Conservation (phyloP, 2,113 vertebrate species). For the Oncorhynchus mykiss region DNA sequence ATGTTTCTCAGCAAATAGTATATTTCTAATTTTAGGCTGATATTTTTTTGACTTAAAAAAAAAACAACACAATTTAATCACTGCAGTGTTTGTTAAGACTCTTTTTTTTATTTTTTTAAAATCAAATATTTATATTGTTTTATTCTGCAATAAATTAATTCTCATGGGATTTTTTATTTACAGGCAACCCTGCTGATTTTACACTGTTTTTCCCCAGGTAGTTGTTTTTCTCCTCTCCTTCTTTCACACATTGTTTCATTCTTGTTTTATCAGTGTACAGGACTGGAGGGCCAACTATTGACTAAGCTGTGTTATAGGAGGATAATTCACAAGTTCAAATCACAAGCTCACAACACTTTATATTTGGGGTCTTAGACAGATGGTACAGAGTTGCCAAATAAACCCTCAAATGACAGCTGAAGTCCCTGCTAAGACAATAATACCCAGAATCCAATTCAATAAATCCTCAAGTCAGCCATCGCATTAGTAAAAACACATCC, state of each 20-base stretch:
- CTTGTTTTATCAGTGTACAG: not conserved
- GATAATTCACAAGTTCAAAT: not conserved
- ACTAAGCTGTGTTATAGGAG: not conserved
- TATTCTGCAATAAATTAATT: not conserved
- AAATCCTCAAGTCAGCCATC: too few relatives aligned
- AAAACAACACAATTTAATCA: constrained; percentile 2
- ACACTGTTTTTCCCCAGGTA: not conserved
- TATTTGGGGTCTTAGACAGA: not conserved
- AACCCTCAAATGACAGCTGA: not conserved
- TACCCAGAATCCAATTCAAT: not conserved
- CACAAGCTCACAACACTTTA: not conserved
- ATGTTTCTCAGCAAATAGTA: constrained; percentile 52
- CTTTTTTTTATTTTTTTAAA: constrained; percentile 15
- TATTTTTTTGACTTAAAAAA: not conserved
- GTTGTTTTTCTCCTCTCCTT: not conserved
- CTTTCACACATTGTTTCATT: not conserved
- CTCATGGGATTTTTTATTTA: constrained; percentile 11
- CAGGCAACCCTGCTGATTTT: not conserved
- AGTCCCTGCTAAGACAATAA: not conserved
- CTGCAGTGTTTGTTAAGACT: constrained; percentile 6
- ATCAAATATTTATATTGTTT: not conserved
- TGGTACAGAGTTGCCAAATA: not conserved
- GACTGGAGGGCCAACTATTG: not conserved
- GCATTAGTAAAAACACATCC: too few relatives aligned
- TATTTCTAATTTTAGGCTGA: constrained; percentile 29